Evolutionary conservation across 1,140 invertebrate genomes (phyloP).

Genomic region (Drusus annulatus): DNA sequence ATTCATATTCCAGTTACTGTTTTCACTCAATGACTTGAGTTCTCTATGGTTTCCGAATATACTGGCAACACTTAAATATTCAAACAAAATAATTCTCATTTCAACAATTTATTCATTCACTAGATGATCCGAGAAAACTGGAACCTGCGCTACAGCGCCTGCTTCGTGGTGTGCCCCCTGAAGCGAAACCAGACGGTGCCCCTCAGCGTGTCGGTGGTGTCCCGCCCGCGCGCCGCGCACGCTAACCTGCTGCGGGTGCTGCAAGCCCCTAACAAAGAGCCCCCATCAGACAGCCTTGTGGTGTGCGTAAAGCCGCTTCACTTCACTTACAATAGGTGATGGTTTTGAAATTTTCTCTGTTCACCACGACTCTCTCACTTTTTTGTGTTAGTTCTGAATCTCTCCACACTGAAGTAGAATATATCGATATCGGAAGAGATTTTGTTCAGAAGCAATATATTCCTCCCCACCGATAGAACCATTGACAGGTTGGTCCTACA

Average conservation of each 20-base stretch:
- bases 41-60: no score
- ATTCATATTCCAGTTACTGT: no score
- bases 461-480: no score
- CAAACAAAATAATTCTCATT: background rate
- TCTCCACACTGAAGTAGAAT: no score
- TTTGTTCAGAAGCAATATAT: no score
- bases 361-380: no score
- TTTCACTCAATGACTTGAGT: no score
- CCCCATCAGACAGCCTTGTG: conserved; percentile 73
- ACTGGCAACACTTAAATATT: no score
- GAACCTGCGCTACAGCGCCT: conserved; percentile 94
- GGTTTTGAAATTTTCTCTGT: no score
- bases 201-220: conserved; percentile 77
- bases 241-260: conserved; percentile 70
- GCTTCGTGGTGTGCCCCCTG: conserved; percentile 88
- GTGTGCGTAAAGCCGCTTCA: conserved; percentile 97
- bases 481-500: no score
- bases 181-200: conserved; percentile 66
- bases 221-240: conserved; percentile 66
- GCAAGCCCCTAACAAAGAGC: background rate
- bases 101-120: background rate
- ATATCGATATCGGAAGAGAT: no score
- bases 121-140: conserved; percentile 92
- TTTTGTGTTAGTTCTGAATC: no score
- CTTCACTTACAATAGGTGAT: conserved; percentile 83